Base-by-base conservation (phyloP, 2,113 vertebrate genomes). In the Spheniscus mendiculus region DNA sequence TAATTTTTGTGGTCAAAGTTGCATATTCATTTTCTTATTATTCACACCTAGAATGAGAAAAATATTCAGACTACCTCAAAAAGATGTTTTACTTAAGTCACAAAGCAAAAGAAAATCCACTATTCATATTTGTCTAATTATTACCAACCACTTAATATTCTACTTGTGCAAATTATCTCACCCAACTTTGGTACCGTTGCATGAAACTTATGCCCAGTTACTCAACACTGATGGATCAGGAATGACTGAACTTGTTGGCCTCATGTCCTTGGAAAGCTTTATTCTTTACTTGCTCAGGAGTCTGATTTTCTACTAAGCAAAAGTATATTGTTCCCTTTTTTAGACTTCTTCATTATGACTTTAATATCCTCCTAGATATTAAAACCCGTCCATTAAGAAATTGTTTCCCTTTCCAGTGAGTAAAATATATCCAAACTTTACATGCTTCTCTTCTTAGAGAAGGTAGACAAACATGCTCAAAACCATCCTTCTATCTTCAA, bases 131-230 rank as follows among this genome's bases (percentile, higher is more conserved):
- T 62, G 17, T 82, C 22, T 66, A 58, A 67, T 52, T 62, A 23
- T 74, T 89, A 70, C 14, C 30, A 63, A 55, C 4, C 13, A 44
- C 25, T 89, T 82, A 50, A 67, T 70, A 71, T 63, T 89, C 26
- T 52, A 30, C 4, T 87, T 44, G 19, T 72, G 17, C 63, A 61
- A 82, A 69, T 72, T 72, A 65, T 76, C 49, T 79, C 40, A 65
- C 13, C 7, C 25, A 88, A 0, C 18, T 94, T 72, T 29, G 30
- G 14, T 59, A 81, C 6, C 0, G 0, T 53, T 71, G 20, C 12
- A 30, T 42, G 38, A 87, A 91, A 67, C 16, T 25, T 10, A 52
- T 0, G 2, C 11, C 12, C 40, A 63, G 30, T 76, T 87, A 76
- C 30, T 21, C 25, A 40, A 32, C 21, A 69, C 10, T 63, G 47